phyloP scores from a whole-genome alignment of 2,113 vertebrate genomes.

The Malurus elegans region DNA sequence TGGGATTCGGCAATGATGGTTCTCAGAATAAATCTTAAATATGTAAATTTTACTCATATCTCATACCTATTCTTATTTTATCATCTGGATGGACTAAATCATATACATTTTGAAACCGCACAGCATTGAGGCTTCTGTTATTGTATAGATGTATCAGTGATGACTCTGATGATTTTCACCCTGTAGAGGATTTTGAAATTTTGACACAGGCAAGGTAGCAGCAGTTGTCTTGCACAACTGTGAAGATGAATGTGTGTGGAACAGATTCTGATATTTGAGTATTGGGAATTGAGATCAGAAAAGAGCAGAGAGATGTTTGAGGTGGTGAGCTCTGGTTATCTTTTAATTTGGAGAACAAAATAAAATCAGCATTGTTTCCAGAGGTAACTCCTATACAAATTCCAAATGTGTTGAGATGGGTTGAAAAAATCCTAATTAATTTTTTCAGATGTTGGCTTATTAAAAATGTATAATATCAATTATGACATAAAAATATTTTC shows the following conservation, averaged over 20 bases:
- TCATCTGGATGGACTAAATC: background rate
- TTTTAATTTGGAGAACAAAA: background rate
- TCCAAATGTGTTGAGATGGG: background rate
- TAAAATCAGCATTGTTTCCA: background rate
- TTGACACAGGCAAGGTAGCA: background rate
- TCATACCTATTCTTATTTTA: background rate
- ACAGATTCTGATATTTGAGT: background rate
- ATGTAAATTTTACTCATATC: background rate
- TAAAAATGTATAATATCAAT: background rate
- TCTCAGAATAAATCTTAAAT: background rate
- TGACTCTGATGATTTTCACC: background rate
- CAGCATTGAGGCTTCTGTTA: background rate
- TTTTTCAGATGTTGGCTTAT: background rate
- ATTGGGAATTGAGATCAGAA: background rate
- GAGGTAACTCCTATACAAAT: background rate
- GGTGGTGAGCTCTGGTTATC: background rate
- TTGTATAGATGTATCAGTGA: background rate
- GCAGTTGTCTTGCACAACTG: background rate
- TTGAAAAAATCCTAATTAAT: background rate
- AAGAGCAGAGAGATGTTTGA: background rate
- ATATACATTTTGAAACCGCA: background rate
- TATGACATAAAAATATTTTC: background rate
- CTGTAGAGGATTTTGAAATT: background rate
- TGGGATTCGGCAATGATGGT: background rate
- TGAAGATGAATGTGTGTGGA: background rate